A percentile compares a stretch with the other conserved stretches of the same genome.
phyloP scores from a whole-genome alignment of 2,797 vertebrate genomes.

The Hybognathus amarus region DNA sequence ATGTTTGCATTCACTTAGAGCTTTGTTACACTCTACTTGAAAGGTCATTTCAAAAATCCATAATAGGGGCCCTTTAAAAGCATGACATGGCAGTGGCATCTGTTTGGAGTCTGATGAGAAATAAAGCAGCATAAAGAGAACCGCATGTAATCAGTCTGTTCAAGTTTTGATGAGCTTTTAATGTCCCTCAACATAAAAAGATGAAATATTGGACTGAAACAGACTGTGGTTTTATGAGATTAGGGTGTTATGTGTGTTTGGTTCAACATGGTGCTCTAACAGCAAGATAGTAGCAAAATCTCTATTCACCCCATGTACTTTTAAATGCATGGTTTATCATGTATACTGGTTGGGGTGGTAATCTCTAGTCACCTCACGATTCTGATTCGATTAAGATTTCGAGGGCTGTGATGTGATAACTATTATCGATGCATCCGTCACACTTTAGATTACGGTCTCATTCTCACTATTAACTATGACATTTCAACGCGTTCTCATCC shows the following conservation, averaged over 20 bases:
- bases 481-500: no score
- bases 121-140: slow-evolving; percentile 20
- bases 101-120: slow-evolving; percentile 12
- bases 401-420: no score
- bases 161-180: slow-evolving; percentile 29
- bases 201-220: slow-evolving; percentile 5
- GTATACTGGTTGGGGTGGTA: neutral
- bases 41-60: no score
- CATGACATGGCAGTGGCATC: slow-evolving; percentile 1
- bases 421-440: no score
- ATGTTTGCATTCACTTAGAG: no score
- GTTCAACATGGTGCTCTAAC: neutral
- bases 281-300: neutral
- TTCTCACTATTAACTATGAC: no score
- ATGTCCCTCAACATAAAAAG: slow-evolving; percentile 11
- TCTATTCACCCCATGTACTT: neutral
- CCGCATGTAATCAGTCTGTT: slow-evolving; percentile 8
- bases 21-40: no score
- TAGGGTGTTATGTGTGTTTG: neutral
- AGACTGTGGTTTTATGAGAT: slow-evolving; percentile 10
- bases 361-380: neutral
- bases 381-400: neutral
- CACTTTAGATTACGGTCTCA: no score
- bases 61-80: neutral
- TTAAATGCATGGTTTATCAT: neutral